These are phyloP conservation scores for Cariama cristata DNA, from an alignment of 2,113 vertebrate species.

Conservation along the genomic window DNA sequence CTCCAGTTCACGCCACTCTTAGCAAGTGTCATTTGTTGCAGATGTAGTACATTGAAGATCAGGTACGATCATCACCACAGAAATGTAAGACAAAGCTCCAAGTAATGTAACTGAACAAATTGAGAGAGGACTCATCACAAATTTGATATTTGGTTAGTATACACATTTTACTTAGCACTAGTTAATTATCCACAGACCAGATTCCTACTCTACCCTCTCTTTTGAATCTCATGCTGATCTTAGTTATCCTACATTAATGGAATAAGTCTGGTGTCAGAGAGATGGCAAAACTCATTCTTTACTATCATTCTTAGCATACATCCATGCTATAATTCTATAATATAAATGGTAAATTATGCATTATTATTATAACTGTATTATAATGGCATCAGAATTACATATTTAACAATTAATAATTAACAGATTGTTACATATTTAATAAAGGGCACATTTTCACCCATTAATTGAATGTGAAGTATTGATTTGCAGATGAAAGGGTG, in stretches of 20 bases:
- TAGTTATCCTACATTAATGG: not conserved
- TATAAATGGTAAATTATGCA: not conserved
- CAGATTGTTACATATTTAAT: not conserved
- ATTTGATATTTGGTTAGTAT: not conserved
- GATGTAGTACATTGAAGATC: accelerated
- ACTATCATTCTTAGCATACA: not conserved
- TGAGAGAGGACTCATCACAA: not conserved
- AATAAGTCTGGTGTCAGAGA: not conserved
- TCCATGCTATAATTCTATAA: not conserved
- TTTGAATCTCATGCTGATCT: not conserved
- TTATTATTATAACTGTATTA: not conserved
- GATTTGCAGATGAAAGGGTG: not conserved
- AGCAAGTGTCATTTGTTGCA: not conserved
- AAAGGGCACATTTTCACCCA: not conserved
- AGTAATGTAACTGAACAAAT: not conserved
- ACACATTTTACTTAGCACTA: not conserved
- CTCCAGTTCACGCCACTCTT: not conserved
- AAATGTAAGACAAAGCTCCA: not conserved
- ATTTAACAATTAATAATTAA: not conserved
- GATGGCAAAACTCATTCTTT: not conserved
- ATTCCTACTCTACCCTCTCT: not conserved
- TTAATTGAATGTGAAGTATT: not conserved
- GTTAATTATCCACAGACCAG: not conserved
- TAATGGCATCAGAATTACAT: not conserved
- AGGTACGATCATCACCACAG: not conserved